Conservation (phyloP, 23 tunicate genomes). For the Pegea sp. region DNA sequence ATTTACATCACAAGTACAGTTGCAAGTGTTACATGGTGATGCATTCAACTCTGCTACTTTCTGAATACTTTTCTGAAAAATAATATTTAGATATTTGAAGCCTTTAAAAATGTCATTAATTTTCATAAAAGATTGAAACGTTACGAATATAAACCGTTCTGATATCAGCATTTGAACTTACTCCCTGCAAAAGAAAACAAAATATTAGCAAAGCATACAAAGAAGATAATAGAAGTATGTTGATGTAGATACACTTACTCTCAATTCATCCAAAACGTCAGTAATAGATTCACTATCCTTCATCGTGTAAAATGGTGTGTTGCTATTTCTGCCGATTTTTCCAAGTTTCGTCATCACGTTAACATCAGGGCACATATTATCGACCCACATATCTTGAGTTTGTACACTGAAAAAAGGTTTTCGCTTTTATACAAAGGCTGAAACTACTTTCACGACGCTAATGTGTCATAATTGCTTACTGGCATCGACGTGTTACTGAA, state of each 20-base stretch:
- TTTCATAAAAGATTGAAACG: too few relatives aligned
- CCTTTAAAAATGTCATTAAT: too few relatives aligned
- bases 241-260: slow-evolving; percentile 37
- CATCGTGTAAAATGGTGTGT: slow-evolving; percentile 39
- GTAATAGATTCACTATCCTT: slow-evolving; percentile 9
- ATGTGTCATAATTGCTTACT: slow-evolving; percentile 18
- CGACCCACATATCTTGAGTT: slow-evolving; percentile 30
- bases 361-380: slow-evolving; percentile 75
- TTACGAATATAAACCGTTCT: too few relatives aligned
- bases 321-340: slow-evolving; percentile 9
- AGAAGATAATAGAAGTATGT: too few relatives aligned
- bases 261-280: slow-evolving; percentile 23
- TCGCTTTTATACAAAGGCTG: background rate
- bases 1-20: slow-evolving; percentile 57
- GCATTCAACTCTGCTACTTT: background rate
- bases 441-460: background rate
- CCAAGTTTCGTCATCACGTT: slow-evolving; percentile 40
- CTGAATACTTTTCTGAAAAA: too few relatives aligned
- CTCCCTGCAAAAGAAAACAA: too few relatives aligned
- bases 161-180: too few relatives aligned
- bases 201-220: too few relatives aligned
- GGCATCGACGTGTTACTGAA: slow-evolving; percentile 85
- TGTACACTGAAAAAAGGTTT: background rate
- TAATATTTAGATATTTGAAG: too few relatives aligned
- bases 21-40: slow-evolving; percentile 41